These are phyloP conservation scores for Apamea sordens DNA, from an alignment of 2,888 invertebrate species.

Conservation along the genomic window DNA sequence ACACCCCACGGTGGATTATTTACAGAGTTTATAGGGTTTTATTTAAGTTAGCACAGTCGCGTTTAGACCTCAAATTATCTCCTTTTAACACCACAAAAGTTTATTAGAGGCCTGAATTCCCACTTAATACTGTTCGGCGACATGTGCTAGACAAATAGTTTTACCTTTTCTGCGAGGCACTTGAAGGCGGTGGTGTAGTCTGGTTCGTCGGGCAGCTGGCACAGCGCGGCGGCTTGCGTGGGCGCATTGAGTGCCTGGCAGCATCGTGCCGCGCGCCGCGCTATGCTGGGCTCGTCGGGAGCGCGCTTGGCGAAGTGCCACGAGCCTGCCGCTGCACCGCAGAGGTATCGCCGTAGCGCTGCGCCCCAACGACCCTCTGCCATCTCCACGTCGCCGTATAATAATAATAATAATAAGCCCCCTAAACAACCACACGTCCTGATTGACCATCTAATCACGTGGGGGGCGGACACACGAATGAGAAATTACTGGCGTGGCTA, in stretches of 20 bases:
- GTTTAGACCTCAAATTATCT: not conserved
- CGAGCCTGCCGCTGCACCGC: slow-evolving; percentile 95
- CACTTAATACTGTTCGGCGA: not conserved
- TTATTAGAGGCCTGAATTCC: not conserved
- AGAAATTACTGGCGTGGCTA: too few relatives aligned
- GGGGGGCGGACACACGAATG: too few relatives aligned
- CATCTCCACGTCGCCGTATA: slow-evolving; percentile 88
- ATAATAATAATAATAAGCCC: too few relatives aligned
- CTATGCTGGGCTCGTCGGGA: slow-evolving; percentile 94
- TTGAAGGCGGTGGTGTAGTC: slow-evolving; percentile 98
- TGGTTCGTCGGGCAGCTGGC: slow-evolving; percentile 97
- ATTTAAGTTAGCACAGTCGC: not conserved
- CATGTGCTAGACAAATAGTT: not conserved
- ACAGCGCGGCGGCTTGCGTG: slow-evolving; percentile 97
- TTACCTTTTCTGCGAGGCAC: slow-evolving; percentile 95
- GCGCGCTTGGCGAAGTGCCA: slow-evolving; percentile 95
- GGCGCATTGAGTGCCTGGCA: slow-evolving; percentile 96
- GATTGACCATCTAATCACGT: too few relatives aligned
- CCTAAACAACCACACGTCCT: too few relatives aligned
- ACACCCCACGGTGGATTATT: not conserved
- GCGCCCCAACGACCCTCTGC: slow-evolving; percentile 93
- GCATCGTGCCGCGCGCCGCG: slow-evolving; percentile 97
- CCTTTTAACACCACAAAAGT: not conserved
- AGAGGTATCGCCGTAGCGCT: slow-evolving; percentile 96
- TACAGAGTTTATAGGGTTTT: not conserved